Evolutionary conservation across 2,888 invertebrate species (phyloP).

Genomic region (Phyllotreta striolata): DNA sequence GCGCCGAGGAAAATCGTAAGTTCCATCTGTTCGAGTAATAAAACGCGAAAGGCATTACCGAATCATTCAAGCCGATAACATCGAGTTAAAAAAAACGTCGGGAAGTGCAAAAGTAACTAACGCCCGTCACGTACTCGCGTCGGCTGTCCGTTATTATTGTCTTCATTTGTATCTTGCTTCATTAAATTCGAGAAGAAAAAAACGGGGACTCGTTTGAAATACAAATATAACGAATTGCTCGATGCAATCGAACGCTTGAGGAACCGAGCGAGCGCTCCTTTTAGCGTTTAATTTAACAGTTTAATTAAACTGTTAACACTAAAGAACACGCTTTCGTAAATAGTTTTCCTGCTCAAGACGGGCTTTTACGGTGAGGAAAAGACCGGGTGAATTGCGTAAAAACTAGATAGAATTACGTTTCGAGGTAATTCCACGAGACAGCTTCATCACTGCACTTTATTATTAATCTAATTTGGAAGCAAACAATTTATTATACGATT

Average conservation of each 20-base stretch:
- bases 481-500: neutral
- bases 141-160: slow-evolving; percentile 41
- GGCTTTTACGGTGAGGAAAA: slow-evolving; percentile 4
- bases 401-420: neutral
- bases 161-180: slow-evolving; percentile 9
- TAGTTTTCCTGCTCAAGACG: slow-evolving; percentile 6
- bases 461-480: neutral
- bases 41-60: slow-evolving; percentile 19
- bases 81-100: slow-evolving; percentile 32
- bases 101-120: slow-evolving; percentile 38
- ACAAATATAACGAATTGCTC: no score
- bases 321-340: slow-evolving; percentile 13
- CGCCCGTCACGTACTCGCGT: slow-evolving; percentile 36
- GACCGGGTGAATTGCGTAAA: neutral
- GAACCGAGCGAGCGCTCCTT: slow-evolving; percentile 16
- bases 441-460: neutral
- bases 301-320: slow-evolving; percentile 24
- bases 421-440: neutral
- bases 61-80: slow-evolving; percentile 37
- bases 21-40: slow-evolving; percentile 5
- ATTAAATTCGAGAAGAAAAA: neutral
- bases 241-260: slow-evolving; percentile 11
- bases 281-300: slow-evolving; percentile 22
- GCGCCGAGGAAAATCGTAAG: no score
- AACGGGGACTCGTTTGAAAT: no score